Conservation (phyloP, 1,140 invertebrate species). For the Tetragnatha versicolor region DNA sequence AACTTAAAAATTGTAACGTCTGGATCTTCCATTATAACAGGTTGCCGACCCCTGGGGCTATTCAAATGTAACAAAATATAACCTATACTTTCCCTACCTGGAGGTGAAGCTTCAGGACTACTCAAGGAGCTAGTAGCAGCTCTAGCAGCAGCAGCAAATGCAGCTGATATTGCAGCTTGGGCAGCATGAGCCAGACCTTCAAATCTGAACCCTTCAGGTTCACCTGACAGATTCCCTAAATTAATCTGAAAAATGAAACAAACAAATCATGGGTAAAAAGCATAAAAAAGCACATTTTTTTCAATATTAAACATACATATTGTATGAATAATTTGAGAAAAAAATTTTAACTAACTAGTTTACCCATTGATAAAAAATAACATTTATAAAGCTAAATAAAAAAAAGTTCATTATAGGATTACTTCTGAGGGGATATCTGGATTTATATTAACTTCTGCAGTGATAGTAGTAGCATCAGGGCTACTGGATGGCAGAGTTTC, state of each 20-base stretch:
- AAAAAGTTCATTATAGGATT: too few species aligned
- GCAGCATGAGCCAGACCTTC: slow-evolving; percentile 62
- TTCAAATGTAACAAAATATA: too few species aligned
- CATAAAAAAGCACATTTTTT: too few species aligned
- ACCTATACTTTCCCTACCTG: too few species aligned
- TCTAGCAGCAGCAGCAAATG: slow-evolving; percentile 61
- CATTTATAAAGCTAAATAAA: too few species aligned
- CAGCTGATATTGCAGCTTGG: slow-evolving; percentile 65
- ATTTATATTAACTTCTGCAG: background rate
- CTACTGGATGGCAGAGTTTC: background rate
- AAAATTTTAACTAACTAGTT: background rate
- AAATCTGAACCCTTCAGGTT: slow-evolving; percentile 10
- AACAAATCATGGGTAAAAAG: background rate
- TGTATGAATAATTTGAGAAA: background rate
- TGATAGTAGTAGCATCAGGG: background rate
- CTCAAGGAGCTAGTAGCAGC: background rate
- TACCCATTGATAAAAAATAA: too few species aligned
- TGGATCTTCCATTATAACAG: too few species aligned
- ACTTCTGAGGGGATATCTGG: too few species aligned
- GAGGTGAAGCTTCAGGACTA: background rate
- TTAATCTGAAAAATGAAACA: slow-evolving; percentile 1
- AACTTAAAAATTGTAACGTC: too few species aligned
- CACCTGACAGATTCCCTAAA: background rate
- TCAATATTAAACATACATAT: background rate
- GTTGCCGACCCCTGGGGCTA: too few species aligned